Evolutionary conservation across 2,797 vertebrate species (phyloP).

Genomic region (Premnoplex brunnescens): DNA sequence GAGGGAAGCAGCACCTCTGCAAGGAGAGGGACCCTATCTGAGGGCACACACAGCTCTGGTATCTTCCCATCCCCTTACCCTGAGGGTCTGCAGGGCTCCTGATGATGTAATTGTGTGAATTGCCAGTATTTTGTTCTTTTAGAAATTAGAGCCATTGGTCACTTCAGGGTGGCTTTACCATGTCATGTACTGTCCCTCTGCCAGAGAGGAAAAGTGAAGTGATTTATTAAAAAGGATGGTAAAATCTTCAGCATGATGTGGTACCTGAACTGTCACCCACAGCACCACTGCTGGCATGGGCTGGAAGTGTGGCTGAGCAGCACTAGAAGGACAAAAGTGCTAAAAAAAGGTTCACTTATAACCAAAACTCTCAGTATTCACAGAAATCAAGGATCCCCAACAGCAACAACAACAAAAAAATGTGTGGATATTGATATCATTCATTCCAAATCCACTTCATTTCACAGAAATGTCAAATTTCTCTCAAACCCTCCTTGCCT

Average conservation of each 20-base stretch:
- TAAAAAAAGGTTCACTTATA: background rate
- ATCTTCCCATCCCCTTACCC: background rate
- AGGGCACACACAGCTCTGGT: background rate
- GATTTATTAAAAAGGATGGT: background rate
- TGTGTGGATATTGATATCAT: accelerated
- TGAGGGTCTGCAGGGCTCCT: background rate
- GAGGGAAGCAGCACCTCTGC: background rate
- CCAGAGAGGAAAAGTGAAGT: background rate
- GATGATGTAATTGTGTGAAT: background rate
- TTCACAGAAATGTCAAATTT: background rate
- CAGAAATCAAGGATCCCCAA: background rate
- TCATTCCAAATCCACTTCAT: background rate
- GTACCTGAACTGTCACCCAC: background rate
- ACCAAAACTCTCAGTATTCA: background rate
- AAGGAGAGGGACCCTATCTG: background rate
- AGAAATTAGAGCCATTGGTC: background rate
- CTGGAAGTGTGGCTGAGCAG: background rate
- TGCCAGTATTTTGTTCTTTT: background rate
- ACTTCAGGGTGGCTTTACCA: background rate
- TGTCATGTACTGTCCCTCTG: background rate
- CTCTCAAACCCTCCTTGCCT: background rate
- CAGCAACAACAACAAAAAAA: background rate
- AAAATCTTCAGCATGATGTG: background rate
- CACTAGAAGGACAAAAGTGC: background rate
- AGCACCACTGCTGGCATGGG: background rate